These are phyloP conservation scores for Drosophila watanabei DNA, from an alignment of 1,140 invertebrate species.

Conservation along the genomic window DNA sequence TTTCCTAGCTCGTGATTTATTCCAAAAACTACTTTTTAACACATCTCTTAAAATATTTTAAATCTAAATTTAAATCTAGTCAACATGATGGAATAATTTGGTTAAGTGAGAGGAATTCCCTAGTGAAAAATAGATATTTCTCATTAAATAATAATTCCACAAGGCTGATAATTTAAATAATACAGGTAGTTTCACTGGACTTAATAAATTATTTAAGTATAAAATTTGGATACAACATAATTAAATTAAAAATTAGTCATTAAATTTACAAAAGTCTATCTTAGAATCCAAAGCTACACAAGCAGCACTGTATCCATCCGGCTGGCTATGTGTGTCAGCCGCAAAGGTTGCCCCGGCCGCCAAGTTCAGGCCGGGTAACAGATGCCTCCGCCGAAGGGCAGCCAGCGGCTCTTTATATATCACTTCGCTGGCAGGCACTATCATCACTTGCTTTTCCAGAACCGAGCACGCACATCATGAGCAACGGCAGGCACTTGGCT, in stretches of 20 bases:
- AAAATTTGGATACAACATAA: neutral
- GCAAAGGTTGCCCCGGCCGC: slow-evolving; percentile 51
- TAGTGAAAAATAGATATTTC: too few relatives aligned
- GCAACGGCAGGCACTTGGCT: slow-evolving; percentile 75
- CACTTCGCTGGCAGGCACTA: neutral
- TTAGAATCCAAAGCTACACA: neutral
- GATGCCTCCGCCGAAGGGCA: slow-evolving; percentile 52
- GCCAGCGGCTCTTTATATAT: slow-evolving; percentile 52
- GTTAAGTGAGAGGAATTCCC: neutral
- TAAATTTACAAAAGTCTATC: neutral
- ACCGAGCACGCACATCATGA: slow-evolving; percentile 57
- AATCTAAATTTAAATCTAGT: neutral
- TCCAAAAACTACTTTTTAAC: neutral
- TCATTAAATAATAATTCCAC: too few relatives aligned
- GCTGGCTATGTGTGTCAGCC: slow-evolving; percentile 54
- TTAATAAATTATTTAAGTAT: neutral
- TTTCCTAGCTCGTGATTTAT: too few relatives aligned
- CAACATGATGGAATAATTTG: neutral
- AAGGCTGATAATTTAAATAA: neutral
- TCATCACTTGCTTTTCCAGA: slow-evolving; percentile 56
- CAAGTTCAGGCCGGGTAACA: slow-evolving; percentile 68
- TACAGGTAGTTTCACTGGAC: too few relatives aligned
- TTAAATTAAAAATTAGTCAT: neutral
- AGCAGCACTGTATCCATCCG: slow-evolving; percentile 12
- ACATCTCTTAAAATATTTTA: neutral